Evolutionary conservation across 1,140 invertebrate genomes (phyloP).

Genomic region (Drosophila miranda): DNA sequence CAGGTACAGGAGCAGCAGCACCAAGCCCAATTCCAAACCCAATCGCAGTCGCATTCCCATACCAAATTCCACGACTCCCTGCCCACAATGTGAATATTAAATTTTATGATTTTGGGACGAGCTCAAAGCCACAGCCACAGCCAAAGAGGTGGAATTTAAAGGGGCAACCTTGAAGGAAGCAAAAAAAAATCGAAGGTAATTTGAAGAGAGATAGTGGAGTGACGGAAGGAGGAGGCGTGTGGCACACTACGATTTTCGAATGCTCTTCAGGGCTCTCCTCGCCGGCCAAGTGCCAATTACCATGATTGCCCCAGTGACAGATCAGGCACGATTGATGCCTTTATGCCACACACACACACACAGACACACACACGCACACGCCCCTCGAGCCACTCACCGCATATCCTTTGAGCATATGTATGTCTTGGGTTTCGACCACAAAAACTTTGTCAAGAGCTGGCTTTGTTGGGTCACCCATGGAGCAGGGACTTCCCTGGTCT

Average conservation of each 20-base stretch:
- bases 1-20: background rate
- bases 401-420: background rate
- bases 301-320: slow-evolving; percentile 29
- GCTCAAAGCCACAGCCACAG: background rate
- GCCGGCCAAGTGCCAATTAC: slow-evolving; percentile 27
- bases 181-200: slow-evolving; percentile 6
- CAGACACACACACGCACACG: too few relatives aligned
- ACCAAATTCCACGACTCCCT: background rate
- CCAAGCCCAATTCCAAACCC: background rate
- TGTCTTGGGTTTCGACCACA: slow-evolving; percentile 13
- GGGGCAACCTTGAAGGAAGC: background rate
- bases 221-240: background rate
- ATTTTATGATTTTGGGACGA: slow-evolving; percentile 58
- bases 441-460: slow-evolving; percentile 38
- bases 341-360: background rate
- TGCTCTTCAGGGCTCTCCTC: background rate
- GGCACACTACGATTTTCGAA: background rate
- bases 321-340: slow-evolving; percentile 31
- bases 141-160: background rate
- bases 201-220: background rate
- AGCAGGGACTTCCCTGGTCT: too few relatives aligned
- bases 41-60: background rate
- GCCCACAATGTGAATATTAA: slow-evolving; percentile 62
- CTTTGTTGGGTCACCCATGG: slow-evolving; percentile 2
- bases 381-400: background rate